Conservation (phyloP, 2,888 invertebrate species). For the Agrotis segetum region DNA sequence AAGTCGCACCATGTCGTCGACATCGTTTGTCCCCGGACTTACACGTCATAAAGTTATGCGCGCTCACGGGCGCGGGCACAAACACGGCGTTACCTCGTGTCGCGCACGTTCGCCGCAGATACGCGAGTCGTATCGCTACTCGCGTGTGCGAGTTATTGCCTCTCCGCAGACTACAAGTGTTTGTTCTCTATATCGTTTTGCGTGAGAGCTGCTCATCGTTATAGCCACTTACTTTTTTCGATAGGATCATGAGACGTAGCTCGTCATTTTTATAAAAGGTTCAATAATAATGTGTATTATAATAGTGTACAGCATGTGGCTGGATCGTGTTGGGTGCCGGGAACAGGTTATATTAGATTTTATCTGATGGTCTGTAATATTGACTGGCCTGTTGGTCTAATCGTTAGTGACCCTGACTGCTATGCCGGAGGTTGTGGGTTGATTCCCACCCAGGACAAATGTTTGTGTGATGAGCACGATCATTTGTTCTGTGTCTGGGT, state of each 20-base stretch:
- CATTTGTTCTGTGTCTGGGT: no score
- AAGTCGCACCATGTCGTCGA: neutral
- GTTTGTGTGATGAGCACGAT: no score
- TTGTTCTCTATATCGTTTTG: constrained; percentile 20
- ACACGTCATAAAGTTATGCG: constrained; percentile 41
- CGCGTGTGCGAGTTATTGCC: constrained; percentile 30
- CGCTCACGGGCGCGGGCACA: constrained; percentile 29
- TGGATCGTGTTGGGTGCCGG: no score
- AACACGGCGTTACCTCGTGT: constrained; percentile 3
- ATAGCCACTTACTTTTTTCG: neutral
- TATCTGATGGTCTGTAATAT: no score
- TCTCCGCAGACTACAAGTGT: constrained; percentile 17
- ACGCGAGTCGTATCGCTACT: constrained; percentile 8
- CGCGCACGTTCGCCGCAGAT: constrained; percentile 5
- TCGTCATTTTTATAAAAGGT: neutral
- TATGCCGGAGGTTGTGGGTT: no score
- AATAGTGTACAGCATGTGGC: no score
- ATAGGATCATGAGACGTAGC: no score
- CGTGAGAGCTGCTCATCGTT: constrained; percentile 5
- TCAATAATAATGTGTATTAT: neutral
- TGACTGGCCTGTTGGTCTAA: no score
- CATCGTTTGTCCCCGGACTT: no score
- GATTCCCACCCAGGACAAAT: no score
- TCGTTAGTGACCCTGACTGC: no score
- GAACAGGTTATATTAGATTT: no score